Evolutionary conservation across 2,797 vertebrate species (phyloP).

Genomic region (Sebastes hubbsi): DNA sequence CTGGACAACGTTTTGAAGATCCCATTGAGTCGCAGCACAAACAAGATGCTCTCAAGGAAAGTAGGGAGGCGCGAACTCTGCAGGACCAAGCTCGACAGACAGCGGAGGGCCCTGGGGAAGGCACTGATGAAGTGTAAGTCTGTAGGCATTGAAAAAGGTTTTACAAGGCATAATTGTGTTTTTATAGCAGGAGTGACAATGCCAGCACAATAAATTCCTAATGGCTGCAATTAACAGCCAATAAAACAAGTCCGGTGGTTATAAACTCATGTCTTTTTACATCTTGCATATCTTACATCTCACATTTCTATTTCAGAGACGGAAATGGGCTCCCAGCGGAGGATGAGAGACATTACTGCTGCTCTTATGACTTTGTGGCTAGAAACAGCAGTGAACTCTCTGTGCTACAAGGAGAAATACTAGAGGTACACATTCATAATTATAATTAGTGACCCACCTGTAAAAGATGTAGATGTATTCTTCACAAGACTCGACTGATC

Average conservation of each 20-base stretch:
- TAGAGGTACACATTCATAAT: constrained; percentile 79
- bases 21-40: constrained; percentile 85
- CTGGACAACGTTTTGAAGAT: constrained; percentile 80
- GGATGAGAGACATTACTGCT: constrained; percentile 66
- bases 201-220: background rate
- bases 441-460: background rate
- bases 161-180: background rate
- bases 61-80: constrained; percentile 12
- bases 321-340: constrained; percentile 48
- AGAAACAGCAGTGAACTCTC: constrained; percentile 90
- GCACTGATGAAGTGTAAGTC: constrained; percentile 50
- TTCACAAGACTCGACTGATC: background rate
- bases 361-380: constrained; percentile 90
- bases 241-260: background rate
- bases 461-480: background rate
- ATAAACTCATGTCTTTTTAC: no score
- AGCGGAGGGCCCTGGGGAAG: background rate
- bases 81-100: background rate
- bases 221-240: background rate
- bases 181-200: background rate
- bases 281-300: no score
- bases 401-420: constrained; percentile 83
- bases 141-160: background rate
- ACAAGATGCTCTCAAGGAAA: constrained; percentile 76
- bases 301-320: constrained; percentile 56